These are phyloP conservation scores for Pteruthius melanotis DNA, from an alignment of 2,113 vertebrate genomes.

Conservation along the genomic window DNA sequence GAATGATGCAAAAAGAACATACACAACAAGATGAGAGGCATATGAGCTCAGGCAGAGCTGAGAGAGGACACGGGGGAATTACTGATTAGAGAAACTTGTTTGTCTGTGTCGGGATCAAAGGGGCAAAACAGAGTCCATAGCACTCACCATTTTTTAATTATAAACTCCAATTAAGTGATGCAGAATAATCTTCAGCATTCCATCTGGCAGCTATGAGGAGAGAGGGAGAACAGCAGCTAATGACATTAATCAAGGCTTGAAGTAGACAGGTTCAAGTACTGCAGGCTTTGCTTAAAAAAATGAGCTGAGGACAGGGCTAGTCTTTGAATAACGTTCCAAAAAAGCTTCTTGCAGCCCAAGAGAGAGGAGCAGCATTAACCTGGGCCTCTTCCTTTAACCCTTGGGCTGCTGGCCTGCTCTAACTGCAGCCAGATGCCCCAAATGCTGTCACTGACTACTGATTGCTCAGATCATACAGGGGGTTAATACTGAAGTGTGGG, in stretches of 20 bases:
- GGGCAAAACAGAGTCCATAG: background rate
- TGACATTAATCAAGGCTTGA: constrained; percentile 54
- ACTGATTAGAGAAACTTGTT: constrained; percentile 38
- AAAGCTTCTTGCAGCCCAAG: background rate
- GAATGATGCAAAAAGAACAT: background rate
- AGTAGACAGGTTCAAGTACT: constrained; percentile 45
- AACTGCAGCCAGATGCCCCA: background rate
- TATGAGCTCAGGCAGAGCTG: background rate
- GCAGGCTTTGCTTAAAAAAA: constrained; percentile 10
- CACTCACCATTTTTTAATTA: constrained; percentile 52
- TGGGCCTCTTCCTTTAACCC: background rate
- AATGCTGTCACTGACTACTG: background rate
- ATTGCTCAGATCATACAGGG: background rate
- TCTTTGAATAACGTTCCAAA: background rate
- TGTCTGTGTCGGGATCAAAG: constrained; percentile 32
- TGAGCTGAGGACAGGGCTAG: background rate
- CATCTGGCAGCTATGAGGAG: constrained; percentile 45
- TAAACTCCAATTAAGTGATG: constrained; percentile 53
- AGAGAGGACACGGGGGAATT: background rate
- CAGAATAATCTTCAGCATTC: constrained; percentile 50
- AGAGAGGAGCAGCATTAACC: background rate
- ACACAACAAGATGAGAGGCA: background rate
- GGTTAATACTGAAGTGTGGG: background rate
- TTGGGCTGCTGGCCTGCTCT: background rate
- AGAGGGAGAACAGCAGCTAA: constrained; percentile 3